These are phyloP conservation scores for Berghia stephanieae DNA, from an alignment of 1,140 invertebrate genomes.

Conservation along the genomic window DNA sequence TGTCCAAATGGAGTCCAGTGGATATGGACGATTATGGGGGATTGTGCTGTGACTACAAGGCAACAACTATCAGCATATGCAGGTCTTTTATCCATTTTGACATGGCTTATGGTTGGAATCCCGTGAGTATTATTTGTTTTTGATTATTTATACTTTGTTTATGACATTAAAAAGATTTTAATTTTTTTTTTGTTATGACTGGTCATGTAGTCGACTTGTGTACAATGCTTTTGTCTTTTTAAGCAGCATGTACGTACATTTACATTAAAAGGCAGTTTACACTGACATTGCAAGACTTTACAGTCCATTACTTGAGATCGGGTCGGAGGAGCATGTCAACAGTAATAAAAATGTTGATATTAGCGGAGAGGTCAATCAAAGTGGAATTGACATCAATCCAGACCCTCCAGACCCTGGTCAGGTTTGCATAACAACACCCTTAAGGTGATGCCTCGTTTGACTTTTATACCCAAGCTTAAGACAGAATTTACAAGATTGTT, in stretches of 20 bases:
- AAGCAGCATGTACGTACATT: background rate
- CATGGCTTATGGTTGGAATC: constrained; percentile 52
- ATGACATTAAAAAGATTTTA: background rate
- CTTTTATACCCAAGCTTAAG: no score
- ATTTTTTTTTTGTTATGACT: background rate
- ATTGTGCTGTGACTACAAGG: constrained; percentile 43
- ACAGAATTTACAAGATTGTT: no score
- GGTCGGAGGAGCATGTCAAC: no score
- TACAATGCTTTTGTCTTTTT: background rate
- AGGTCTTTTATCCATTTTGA: constrained; percentile 46
- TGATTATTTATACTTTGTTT: background rate
- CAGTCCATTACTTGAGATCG: background rate
- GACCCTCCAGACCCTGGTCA: no score
- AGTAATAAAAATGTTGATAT: no score
- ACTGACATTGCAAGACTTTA: background rate
- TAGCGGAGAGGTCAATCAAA: no score
- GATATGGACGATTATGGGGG: constrained; percentile 46
- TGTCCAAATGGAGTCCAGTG: constrained; percentile 49
- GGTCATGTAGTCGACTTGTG: background rate
- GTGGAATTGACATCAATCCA: no score
- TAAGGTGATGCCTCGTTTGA: no score
- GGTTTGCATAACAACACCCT: no score
- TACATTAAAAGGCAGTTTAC: background rate
- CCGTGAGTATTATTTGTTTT: constrained; percentile 46
- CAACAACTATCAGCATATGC: constrained; percentile 45